These are phyloP conservation scores for Muscicapa comitata DNA, from an alignment of 2,797 vertebrate species.

Conservation along the genomic window DNA sequence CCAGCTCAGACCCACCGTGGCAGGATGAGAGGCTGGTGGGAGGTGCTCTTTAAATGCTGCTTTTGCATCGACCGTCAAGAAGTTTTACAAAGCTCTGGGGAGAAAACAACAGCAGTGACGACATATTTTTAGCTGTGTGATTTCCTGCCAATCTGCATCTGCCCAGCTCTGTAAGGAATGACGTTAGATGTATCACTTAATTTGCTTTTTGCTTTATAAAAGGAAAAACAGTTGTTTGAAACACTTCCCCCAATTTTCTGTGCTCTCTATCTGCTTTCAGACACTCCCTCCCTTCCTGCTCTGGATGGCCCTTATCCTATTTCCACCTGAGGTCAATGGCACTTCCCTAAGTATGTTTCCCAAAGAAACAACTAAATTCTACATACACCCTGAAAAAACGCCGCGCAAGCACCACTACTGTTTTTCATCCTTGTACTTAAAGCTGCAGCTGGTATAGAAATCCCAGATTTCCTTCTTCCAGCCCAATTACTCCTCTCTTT, in stretches of 20 bases:
- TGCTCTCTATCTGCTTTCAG: slow-evolving; percentile 62
- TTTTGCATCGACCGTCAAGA: not conserved
- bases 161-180: slow-evolving; percentile 20
- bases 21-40: not conserved
- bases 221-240: slow-evolving; percentile 54
- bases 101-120: not conserved
- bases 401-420: not conserved
- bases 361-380: slow-evolving; percentile 38
- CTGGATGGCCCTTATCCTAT: slow-evolving; percentile 61
- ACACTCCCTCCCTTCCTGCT: slow-evolving; percentile 59
- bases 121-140: slow-evolving; percentile 44
- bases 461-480: slow-evolving; percentile 21
- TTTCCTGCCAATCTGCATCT: slow-evolving; percentile 28
- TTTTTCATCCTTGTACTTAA: not conserved
- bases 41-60: not conserved
- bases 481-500: not conserved
- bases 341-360: slow-evolving; percentile 58
- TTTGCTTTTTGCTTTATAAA: slow-evolving; percentile 34
- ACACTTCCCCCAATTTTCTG: slow-evolving; percentile 60
- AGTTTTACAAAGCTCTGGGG: not conserved
- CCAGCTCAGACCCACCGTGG: rapidly evolving
- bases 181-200: slow-evolving; percentile 11
- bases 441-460: not conserved
- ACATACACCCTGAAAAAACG: not conserved
- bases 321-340: slow-evolving; percentile 66